A percentile compares a stretch with the other conserved stretches of the same genome.
These are phyloP conservation scores for Corythaixoides concolor DNA, from an alignment of 2,113 vertebrate species.

Conservation along the genomic window DNA sequence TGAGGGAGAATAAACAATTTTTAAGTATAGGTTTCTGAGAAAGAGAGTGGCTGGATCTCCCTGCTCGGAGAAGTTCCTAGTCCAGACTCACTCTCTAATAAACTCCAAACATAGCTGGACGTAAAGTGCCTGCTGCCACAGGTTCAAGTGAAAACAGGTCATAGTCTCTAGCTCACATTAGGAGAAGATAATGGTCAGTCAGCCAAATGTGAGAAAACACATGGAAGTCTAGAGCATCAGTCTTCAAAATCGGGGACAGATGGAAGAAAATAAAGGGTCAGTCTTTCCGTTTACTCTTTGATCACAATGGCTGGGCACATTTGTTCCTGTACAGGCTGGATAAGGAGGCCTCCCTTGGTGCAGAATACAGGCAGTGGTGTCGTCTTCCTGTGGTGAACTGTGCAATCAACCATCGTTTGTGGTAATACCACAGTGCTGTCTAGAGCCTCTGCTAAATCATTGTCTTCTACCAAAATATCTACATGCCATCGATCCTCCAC, in stretches of 20 bases:
- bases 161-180: not conserved
- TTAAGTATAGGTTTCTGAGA: conserved; percentile 42
- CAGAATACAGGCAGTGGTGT: not conserved
- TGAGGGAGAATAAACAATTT: conserved; percentile 50
- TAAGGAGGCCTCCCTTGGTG: not conserved
- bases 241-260: not conserved
- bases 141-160: not conserved
- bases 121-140: not conserved
- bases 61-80: not conserved
- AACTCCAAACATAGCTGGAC: not conserved
- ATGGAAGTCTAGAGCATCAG: not conserved
- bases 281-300: not conserved
- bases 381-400: not conserved
- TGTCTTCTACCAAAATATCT: not conserved
- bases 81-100: not conserved
- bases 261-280: not conserved
- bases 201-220: not conserved
- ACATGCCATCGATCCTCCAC: not conserved
- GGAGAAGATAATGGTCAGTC: not conserved
- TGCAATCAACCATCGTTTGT: not conserved
- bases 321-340: not conserved
- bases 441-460: not conserved
- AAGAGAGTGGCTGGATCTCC: not conserved
- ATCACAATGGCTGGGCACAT: not conserved
- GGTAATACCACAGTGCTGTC: not conserved